phyloP scores from a whole-genome alignment of 1,140 invertebrate species.

The Belonocnema kinseyi region DNA sequence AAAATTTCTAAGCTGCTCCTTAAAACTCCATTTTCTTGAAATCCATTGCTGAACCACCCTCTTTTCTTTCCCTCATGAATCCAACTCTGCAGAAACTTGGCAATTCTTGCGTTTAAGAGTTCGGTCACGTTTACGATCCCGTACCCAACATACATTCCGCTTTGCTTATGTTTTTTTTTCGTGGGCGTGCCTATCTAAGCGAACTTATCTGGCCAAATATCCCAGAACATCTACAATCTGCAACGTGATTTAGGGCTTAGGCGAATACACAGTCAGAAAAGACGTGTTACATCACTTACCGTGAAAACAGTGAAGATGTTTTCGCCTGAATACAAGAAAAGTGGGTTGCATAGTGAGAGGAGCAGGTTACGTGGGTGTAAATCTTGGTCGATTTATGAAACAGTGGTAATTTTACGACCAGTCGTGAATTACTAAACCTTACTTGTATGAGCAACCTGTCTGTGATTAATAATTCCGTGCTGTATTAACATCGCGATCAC shows the following conservation, averaged over 20 bases:
- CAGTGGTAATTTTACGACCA: too few relatives aligned
- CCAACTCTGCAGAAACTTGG: constrained; percentile 42
- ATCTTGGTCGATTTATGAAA: too few relatives aligned
- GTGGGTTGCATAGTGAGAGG: background rate
- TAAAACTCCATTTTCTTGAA: constrained; percentile 7
- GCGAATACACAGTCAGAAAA: background rate
- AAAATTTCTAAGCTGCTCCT: background rate
- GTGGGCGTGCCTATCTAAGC: constrained; percentile 19
- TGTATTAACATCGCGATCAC: too few relatives aligned
- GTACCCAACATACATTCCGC: constrained; percentile 33
- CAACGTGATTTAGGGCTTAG: constrained; percentile 27
- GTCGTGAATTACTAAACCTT: too few relatives aligned
- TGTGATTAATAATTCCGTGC: too few relatives aligned
- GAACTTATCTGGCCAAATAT: constrained; percentile 19
- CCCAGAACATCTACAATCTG: background rate
- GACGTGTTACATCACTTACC: background rate
- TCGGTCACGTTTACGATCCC: constrained; percentile 60
- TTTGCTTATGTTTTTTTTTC: constrained; percentile 4
- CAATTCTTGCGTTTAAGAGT: constrained; percentile 54
- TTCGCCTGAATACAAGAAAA: constrained; percentile 18
- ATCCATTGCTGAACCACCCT: constrained; percentile 24
- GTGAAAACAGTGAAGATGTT: constrained; percentile 10
- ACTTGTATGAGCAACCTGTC: too few relatives aligned
- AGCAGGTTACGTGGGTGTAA: background rate
- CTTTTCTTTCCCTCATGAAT: constrained; percentile 28